Base-by-base conservation (phyloP, 2,113 vertebrate species). In the Chrysemys picta region DNA sequence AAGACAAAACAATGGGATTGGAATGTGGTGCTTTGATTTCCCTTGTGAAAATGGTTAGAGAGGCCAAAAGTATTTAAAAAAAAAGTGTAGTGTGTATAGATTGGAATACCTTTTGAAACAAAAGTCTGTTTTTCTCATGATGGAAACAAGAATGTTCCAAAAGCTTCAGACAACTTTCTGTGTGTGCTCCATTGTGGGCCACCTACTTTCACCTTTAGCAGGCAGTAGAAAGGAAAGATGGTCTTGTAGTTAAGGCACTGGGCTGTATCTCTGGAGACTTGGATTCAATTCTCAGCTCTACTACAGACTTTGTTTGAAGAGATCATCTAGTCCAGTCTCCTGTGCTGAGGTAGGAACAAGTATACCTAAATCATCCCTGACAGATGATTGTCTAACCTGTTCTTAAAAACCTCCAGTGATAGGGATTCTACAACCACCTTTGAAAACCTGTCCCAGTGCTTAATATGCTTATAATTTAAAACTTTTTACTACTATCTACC, bases 241-340 rank as follows among this genome's bases (percentile, higher is more conserved):
- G 50, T 14, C 2, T 3, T 0, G 38, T 4, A 25, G 38, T 5
- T 38, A 8, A 54, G n/a, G 8, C 38, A 27, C 12, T 16, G 45
- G 42, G 3, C 75, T 29, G 42, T 78, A 10, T 25, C 45, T 47
- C 38, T 27, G 10, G 22, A 47, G 75, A 22, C 75, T 45, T 78
- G 24, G 24, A 78, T 45, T 14, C 12, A 47, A 3, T 16, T 45
- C 12, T 78, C 75, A 27, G 7, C 62, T 65, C 31, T 65, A n/a
- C 31, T 35, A 65, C 11, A 13, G 31, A n/a, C 14, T 8, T 65
- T 65, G 62, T 65, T 65, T 31, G 31, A 65, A 17, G 31, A 65
- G 3, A 35, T 65, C 62, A 65, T 65, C 29, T n/a, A 19, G 62
- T 65, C 14, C 16, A 65, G 6, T n/a, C 62, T n/a, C 62, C 62